A percentile compares a stretch with the other conserved stretches of the same genome.
These are phyloP conservation scores for Chiloscyllium plagiosum DNA, from an alignment of 2,113 vertebrate species.

Conservation along the genomic window DNA sequence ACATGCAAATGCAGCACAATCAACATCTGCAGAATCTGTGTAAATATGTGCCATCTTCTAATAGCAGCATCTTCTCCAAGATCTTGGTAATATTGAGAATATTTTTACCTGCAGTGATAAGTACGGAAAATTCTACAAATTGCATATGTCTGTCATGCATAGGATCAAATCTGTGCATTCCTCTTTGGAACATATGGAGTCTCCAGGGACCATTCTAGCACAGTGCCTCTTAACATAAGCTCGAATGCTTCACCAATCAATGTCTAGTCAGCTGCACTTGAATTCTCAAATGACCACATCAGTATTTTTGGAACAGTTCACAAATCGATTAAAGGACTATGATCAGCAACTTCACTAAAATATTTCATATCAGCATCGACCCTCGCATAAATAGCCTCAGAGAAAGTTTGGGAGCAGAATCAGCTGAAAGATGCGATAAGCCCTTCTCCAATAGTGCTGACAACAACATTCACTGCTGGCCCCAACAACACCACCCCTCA, in stretches of 20 bases:
- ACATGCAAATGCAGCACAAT: neutral
- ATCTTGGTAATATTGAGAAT: neutral
- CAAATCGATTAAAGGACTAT: neutral
- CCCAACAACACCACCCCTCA: too few species aligned
- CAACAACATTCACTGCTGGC: too few species aligned
- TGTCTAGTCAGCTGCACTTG: neutral
- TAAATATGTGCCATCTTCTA: neutral
- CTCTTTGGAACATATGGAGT: neutral
- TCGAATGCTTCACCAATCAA: neutral
- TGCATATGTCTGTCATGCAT: neutral
- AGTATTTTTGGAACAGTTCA: neutral
- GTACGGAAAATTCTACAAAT: neutral
- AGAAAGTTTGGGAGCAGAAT: neutral
- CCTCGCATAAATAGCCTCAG: neutral
- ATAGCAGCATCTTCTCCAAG: neutral
- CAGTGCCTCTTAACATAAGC: too few species aligned
- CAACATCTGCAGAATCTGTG: neutral
- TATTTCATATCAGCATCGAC: neutral
- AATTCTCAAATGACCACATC: neutral
- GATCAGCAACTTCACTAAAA: neutral
- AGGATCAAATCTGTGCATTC: neutral
- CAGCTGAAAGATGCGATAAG: neutral
- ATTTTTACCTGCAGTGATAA: neutral
- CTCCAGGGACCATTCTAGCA: neutral
- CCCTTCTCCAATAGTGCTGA: too few species aligned